Evolutionary conservation across 2,797 vertebrate genomes (phyloP), one percentile per base, ranked within the genome.

Genomic region (Melanotaenia boesemani): DNA sequence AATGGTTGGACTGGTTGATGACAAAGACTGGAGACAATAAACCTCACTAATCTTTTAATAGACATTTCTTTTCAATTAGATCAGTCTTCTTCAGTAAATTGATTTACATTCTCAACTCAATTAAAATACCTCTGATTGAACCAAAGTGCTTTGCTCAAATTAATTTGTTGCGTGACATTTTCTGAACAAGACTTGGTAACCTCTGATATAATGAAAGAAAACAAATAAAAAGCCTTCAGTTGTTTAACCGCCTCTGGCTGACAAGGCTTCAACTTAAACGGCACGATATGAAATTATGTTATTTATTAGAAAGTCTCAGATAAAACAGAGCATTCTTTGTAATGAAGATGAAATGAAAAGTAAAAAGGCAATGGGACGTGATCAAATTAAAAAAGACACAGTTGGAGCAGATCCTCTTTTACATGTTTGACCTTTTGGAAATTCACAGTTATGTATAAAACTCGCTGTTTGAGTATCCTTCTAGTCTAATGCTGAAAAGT

Each of bases 21-120:
- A 94, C 91, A 84, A 90, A 88, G 85, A 87, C 90, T 88, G 80
- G 88, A 94, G 93, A 95, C 89, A 88, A 93, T 90, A 90, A 92
- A 91, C 83, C 84, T 67, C 80, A 85, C 80, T 94, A 95, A 95
- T 95, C 94, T 95, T 94, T 94, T 94, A 92, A 92, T 92, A 92
- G 89, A 90, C 88, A 91, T 94, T 94, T 92, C 88, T 92, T 95
- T 95, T 92, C 93, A 95, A 94, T 95, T 94, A 94, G 92, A 95
- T 93, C 88, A 84, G 90, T 91, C 93, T 91, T 82, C 86, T 90
- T 87, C 86, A 86, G 86, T 84, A 92, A 95, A 94, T 95, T 93
- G 92, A 94, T 91, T 94, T 92, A 90, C 82, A 91, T 93, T 93
- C 90, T 94, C 92, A 87, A 93, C 92, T 92, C 92, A 94, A 95